These are phyloP conservation scores for Macrophya alboannulata DNA, from an alignment of 2,888 invertebrate genomes.

Conservation along the genomic window DNA sequence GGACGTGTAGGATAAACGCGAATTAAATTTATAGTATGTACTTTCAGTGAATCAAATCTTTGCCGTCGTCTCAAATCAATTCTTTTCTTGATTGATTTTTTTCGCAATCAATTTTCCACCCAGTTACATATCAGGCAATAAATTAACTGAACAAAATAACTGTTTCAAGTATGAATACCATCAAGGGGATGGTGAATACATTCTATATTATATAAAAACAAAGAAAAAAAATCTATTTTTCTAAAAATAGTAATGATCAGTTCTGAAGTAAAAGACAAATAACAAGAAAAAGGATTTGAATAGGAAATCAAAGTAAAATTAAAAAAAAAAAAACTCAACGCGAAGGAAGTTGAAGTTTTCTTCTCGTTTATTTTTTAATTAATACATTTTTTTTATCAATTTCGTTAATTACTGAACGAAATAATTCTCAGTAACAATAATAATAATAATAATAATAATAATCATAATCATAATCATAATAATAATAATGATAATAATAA, in stretches of 20 bases:
- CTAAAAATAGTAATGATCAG: constrained; percentile 32
- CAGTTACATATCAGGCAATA: background rate
- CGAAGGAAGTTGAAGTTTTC: background rate
- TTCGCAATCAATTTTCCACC: background rate
- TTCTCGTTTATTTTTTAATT: constrained; percentile 67
- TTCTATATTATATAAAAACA: background rate
- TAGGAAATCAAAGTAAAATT: constrained; percentile 68
- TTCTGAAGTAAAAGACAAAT: constrained; percentile 55
- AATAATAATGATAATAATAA: no score
- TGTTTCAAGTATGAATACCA: background rate
- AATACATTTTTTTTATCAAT: no score
- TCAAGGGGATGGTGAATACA: background rate
- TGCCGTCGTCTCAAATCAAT: background rate
- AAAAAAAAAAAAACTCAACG: constrained; percentile 62
- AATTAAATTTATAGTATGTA: constrained; percentile 38
- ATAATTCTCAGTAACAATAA: no score
- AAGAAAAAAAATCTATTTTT: no score
- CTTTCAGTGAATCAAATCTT: constrained; percentile 27
- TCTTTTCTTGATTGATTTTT: no score
- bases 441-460: no score
- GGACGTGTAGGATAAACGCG: background rate
- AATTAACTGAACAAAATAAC: background rate
- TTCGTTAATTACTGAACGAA: no score
- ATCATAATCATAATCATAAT: no score
- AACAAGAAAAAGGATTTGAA: constrained; percentile 65